Percentiles rank a stretch among this genome's conserved stretches.
Evolutionary conservation across 2,888 invertebrate genomes (phyloP).

Genomic region (Lasioglossum vierecki): DNA sequence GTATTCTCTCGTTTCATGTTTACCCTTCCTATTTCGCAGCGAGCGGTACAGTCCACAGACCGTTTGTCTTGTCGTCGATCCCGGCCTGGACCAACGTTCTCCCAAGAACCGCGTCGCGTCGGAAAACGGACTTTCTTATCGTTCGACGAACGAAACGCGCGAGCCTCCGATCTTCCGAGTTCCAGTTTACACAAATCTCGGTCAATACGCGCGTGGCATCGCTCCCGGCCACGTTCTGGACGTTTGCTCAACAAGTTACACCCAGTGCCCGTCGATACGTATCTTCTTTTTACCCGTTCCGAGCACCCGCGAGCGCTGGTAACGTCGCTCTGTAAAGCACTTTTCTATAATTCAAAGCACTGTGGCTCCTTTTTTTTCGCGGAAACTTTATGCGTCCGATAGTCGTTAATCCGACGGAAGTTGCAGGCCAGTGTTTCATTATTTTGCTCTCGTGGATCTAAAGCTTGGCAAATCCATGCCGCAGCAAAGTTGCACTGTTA

Average conservation of each 20-base stretch:
- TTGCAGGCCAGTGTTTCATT: conserved; percentile 25
- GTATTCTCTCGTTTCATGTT: neutral
- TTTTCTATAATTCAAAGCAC: conserved; percentile 32
- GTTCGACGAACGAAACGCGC: neutral
- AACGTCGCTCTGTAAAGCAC: neutral
- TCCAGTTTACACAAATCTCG: conserved; percentile 39
- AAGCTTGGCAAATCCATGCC: neutral
- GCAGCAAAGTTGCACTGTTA: neutral
- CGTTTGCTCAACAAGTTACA: conserved; percentile 54
- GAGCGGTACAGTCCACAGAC: neutral
- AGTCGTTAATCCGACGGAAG: conserved; percentile 36
- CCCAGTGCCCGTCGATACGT: conserved; percentile 9
- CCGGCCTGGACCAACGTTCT: neutral
- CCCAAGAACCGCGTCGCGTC: neutral
- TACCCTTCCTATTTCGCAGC: neutral
- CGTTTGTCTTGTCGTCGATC: neutral
- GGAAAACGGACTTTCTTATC: neutral
- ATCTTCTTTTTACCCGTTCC: conserved; percentile 6
- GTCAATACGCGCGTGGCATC: conserved; percentile 29
- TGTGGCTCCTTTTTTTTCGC: neutral
- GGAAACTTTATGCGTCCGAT: neutral
- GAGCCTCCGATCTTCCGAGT: conserved; percentile 34
- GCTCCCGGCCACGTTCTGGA: conserved; percentile 25
- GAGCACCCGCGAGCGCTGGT: neutral
- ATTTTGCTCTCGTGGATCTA: neutral